Conservation (phyloP, 2,888 invertebrate genomes). For the Venustoraphidia nigricollis region DNA sequence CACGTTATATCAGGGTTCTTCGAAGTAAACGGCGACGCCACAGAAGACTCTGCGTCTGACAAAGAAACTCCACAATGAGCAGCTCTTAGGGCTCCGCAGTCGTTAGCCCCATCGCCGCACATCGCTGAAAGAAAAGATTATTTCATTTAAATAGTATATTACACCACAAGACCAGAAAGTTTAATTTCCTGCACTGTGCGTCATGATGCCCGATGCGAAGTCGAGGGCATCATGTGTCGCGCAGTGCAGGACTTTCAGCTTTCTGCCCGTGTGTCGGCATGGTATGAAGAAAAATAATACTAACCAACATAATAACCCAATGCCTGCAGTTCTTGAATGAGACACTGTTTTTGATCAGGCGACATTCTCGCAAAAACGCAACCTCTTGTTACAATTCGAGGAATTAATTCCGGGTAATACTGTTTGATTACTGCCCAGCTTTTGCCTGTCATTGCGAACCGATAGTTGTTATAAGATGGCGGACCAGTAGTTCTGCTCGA, state of each 20-base stretch:
- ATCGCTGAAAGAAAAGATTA: conserved; percentile 42
- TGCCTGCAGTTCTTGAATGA: conserved; percentile 72
- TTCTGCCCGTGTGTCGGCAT: too few relatives aligned
- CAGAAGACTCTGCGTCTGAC: conserved; percentile 83
- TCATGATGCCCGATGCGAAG: too few relatives aligned
- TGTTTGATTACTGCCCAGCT: conserved; percentile 57
- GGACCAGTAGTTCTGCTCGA: too few relatives aligned
- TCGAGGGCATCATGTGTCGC: too few relatives aligned
- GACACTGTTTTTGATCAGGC: conserved; percentile 86
- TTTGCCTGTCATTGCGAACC: conserved; percentile 34
- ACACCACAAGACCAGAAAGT: too few relatives aligned
- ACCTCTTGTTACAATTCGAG: conserved; percentile 54
- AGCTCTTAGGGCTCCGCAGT: conserved; percentile 85
- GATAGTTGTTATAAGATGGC: conserved; percentile 10
- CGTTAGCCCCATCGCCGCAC: conserved; percentile 97
- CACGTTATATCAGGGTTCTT: conserved; percentile 71
- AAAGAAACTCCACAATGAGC: conserved; percentile 86
- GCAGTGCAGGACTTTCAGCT: too few relatives aligned
- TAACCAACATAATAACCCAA: conserved; percentile 76
- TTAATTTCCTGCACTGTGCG: too few relatives aligned
- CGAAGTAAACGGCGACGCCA: conserved; percentile 89
- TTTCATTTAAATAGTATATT: too few relatives aligned
- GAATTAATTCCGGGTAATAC: conserved; percentile 50
- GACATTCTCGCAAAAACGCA: conserved; percentile 89
- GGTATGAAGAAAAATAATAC: too few relatives aligned